Evolutionary conservation across 2,113 vertebrate species (phyloP).

Genomic region (Dolichallabes microphthalmus): DNA sequence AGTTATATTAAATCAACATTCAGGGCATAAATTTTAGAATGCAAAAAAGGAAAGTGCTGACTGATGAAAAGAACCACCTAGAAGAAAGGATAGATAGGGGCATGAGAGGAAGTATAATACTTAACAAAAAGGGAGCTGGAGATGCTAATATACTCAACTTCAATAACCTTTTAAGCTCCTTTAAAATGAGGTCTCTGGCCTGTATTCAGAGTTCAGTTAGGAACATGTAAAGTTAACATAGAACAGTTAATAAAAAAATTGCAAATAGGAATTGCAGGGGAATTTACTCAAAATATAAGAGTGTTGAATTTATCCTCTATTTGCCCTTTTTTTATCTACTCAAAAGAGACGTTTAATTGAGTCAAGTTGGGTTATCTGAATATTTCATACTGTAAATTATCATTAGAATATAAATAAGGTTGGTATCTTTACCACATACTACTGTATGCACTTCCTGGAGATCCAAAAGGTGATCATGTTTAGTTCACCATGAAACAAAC

Average conservation of each 20-base stretch:
- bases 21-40: neutral
- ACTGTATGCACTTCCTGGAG: neutral
- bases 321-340: neutral
- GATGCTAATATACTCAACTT: neutral
- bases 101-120: neutral
- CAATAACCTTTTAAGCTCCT: constrained; percentile 9
- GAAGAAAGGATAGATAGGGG: neutral
- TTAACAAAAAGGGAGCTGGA: neutral
- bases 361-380: neutral
- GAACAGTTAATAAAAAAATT: constrained; percentile 6
- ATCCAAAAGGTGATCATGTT: neutral
- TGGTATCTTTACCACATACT: neutral
- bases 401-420: neutral
- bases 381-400: neutral
- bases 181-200: constrained; percentile 14
- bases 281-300: neutral
- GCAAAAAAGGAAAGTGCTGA: constrained; percentile 13
- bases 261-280: neutral
- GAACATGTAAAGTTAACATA: constrained; percentile 5
- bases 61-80: neutral
- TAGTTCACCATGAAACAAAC: neutral
- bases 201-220: constrained; percentile 15
- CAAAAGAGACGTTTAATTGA: neutral
- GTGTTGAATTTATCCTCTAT: neutral
- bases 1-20: constrained; percentile 25